Conservation (phyloP, 2,797 vertebrate genomes). For the Notolabrus celidotus region DNA sequence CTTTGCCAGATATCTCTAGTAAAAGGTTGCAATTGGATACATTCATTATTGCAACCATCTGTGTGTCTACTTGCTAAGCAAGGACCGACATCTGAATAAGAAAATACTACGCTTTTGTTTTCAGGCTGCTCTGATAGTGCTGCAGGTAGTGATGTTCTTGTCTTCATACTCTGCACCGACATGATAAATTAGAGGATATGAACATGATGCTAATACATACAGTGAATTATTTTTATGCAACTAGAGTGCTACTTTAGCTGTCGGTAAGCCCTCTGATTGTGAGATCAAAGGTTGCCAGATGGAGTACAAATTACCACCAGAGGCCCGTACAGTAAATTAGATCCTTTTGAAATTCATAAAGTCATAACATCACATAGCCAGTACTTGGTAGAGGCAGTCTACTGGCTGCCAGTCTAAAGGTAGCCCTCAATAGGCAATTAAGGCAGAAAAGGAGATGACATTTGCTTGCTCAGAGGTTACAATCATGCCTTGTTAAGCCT, state of each 20-base stretch:
- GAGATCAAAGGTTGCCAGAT: slow-evolving; percentile 43
- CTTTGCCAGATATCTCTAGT: not conserved
- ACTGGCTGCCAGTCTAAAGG: slow-evolving; percentile 5
- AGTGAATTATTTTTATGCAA: slow-evolving; percentile 3
- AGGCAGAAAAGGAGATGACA: slow-evolving; percentile 22
- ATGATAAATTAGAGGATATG: not conserved
- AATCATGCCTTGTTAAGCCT: slow-evolving; percentile 23
- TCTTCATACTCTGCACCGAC: not conserved
- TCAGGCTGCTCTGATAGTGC: not conserved
- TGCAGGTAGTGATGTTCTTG: not conserved
- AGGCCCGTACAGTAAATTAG: slow-evolving; percentile 29
- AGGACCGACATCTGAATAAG: not conserved
- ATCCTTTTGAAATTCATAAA: slow-evolving; percentile 47
- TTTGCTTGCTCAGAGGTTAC: slow-evolving; percentile 22
- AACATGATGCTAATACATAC: not conserved
- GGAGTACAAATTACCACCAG: slow-evolving; percentile 25
- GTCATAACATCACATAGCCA: slow-evolving; percentile 11
- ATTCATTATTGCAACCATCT: not conserved
- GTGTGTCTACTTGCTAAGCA: not conserved
- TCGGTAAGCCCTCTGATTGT: slow-evolving; percentile 15
- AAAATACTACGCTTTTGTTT: not conserved
- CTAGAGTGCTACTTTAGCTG: not conserved
- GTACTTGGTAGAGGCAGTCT: slow-evolving; percentile 4
- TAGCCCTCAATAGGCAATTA: slow-evolving; percentile 34
- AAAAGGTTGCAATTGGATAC: not conserved